Evolutionary conservation across 2,113 vertebrate genomes (phyloP).

Genomic region (Sus scrofa): T2T-Sscrofa CM000818.6:91239501-91240000

Average conservation of each 20-base stretch:
- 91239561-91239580: not conserved
- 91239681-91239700: conserved; percentile 43
- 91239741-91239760: conserved; percentile 66
- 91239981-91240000: not conserved
- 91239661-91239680: conserved; percentile 34
- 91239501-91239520: conserved; percentile 80
- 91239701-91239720: conserved; percentile 44
- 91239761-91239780: conserved; percentile 51
- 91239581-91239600: not conserved
- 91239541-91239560: not conserved
- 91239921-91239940: conserved; percentile 66
- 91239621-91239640: conserved; percentile 40
- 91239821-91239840: conserved; percentile 33
- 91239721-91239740: conserved; percentile 39
- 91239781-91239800: conserved; percentile 72
- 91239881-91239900: conserved; percentile 68
- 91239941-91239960: not conserved
- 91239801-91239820: conserved; percentile 76
- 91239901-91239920: conserved; percentile 72
- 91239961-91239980: not conserved
- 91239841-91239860: conserved; percentile 55
- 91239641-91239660: conserved; percentile 43
- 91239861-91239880: conserved; percentile 14
- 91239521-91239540: conserved; percentile 66
- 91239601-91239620: conserved; percentile 3